Percentiles rank a stretch among this genome's conserved stretches.
Evolutionary conservation across 1,140 invertebrate genomes (phyloP).

Genomic region (Drosophila sturtevanti): DNA sequence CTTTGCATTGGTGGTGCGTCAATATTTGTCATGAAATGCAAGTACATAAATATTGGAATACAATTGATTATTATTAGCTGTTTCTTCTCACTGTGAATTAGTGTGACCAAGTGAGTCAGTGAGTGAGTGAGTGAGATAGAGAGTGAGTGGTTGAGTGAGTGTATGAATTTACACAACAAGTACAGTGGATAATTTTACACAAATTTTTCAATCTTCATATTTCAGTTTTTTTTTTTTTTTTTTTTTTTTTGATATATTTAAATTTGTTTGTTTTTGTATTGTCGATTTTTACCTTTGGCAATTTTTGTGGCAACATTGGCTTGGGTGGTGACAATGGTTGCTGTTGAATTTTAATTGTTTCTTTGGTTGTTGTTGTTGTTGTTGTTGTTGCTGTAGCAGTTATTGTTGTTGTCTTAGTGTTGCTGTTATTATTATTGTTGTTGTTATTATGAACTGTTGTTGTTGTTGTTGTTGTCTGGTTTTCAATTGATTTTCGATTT

Average conservation of each 20-base stretch:
- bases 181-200: neutral
- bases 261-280: slow-evolving; percentile 28
- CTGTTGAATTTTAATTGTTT: slow-evolving; percentile 78
- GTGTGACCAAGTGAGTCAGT: neutral
- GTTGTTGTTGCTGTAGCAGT: slow-evolving; percentile 48
- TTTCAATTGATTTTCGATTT: slow-evolving; percentile 44
- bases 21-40: neutral
- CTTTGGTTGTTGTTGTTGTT: slow-evolving; percentile 54
- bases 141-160: neutral
- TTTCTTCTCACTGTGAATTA: neutral
- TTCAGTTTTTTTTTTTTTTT: slow-evolving; percentile 30
- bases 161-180: neutral
- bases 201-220: slow-evolving; percentile 8
- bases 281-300: slow-evolving; percentile 75
- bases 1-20: neutral
- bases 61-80: neutral
- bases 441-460: slow-evolving; percentile 59
- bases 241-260: slow-evolving; percentile 6
- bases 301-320: slow-evolving; percentile 79
- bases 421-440: slow-evolving; percentile 52
- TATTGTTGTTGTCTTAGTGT: slow-evolving; percentile 56
- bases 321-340: slow-evolving; percentile 83
- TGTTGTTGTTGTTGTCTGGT: slow-evolving; percentile 60
- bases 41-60: neutral
- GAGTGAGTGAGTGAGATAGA: neutral